phyloP scores from a whole-genome alignment of 2,113 vertebrate genomes.

The Dromas ardeola region DNA sequence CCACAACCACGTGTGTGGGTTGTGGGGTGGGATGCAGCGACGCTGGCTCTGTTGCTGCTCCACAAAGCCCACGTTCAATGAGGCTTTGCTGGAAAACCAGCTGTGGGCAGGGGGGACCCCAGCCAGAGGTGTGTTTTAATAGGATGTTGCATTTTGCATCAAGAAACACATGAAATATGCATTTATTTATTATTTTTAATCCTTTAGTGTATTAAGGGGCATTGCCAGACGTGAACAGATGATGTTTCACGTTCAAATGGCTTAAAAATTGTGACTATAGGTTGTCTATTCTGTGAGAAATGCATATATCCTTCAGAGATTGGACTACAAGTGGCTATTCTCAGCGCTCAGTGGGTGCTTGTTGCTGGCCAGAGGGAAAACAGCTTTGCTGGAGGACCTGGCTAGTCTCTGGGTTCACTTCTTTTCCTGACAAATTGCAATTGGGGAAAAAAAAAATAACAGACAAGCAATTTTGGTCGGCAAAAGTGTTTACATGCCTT shows the following conservation, averaged over 20 bases:
- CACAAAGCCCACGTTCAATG: fast-evolving
- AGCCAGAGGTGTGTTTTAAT: background rate
- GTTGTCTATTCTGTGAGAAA: background rate
- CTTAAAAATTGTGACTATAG: background rate
- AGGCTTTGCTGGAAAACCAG: background rate
- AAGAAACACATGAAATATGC: background rate
- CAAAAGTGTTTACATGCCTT: background rate
- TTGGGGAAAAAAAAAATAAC: background rate
- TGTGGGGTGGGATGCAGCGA: fast-evolving
- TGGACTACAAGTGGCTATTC: background rate
- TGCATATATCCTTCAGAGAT: too few species aligned
- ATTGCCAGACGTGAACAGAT: background rate
- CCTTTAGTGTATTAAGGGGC: background rate
- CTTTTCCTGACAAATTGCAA: background rate
- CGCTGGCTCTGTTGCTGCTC: background rate
- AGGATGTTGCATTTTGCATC: background rate
- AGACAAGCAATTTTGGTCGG: background rate
- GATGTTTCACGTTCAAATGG: background rate
- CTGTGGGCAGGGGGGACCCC: fast-evolving
- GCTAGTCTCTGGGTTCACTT: background rate
- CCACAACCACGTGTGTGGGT: background rate
- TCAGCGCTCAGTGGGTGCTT: background rate
- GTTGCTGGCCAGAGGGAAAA: background rate
- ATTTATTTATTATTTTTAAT: background rate
- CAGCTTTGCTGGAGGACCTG: background rate